Evolutionary conservation across 2,888 invertebrate genomes (phyloP), one percentile per base, ranked within the genome.

Genomic region (Lasioglossum oenotherae): DNA sequence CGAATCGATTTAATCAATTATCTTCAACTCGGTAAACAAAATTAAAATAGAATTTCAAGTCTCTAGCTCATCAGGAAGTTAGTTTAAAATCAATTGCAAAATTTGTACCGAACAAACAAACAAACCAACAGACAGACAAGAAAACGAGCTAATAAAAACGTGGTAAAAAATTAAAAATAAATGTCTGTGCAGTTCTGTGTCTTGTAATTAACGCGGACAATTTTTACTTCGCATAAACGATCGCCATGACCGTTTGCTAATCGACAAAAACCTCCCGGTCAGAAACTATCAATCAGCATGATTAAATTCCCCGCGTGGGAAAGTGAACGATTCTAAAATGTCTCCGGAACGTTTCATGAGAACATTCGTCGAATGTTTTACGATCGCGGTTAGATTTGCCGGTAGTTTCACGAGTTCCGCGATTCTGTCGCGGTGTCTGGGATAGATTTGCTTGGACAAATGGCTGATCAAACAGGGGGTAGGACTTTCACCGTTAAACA

Each of bases 401-500:
- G 10, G 12, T 23, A 10, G 38, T 69, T 69, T 16, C 49, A 53
- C 82, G 49, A 82, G 12, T 84, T 82, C 73, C 82, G 82, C 69
- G 69, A 74, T 74, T 69, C 27, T 74, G 60, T 19, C 53, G 14
- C 31, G 44, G 12, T 38, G 67, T 38, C 27, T 8, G 53, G 67
- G 81, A 64, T 77, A 71, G 31, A 81, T 84, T 78, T 75, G 5
- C 38, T 76, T 60, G 23, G 57, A 31, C 35, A 46, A 53, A 31
- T 35, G 60, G 60, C 19, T 23, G 78, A 76, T 76, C 60, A 72
- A 78, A 86, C 76, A 69, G 71, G 81, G 81, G 57, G 53, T 69
- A 82, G 76, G 82, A 90, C 88, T 90, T 89, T 90, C 90, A 87
- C 87, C 71, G 81, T 90, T 87, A 78, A 89, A 83, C 84, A 72